These are phyloP conservation scores for Otolemur garnettii DNA, from an alignment of 2,113 vertebrate genomes.

Conservation along the genomic window DNA sequence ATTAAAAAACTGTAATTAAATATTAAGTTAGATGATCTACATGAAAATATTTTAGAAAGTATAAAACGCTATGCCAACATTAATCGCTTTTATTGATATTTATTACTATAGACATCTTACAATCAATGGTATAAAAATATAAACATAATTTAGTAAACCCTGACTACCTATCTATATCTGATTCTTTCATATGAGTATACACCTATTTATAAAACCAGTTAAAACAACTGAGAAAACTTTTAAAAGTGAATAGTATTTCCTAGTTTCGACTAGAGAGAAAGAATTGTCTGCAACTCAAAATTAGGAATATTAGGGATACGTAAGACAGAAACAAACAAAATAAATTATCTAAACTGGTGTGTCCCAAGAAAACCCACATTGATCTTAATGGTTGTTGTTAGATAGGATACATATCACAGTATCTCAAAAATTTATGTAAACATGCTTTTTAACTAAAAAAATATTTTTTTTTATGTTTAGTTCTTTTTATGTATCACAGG, in stretches of 20 bases:
- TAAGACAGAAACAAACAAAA: not conserved
- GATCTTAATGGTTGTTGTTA: not conserved
- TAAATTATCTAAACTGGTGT: not conserved
- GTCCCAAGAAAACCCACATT: not conserved
- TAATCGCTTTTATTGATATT: slow-evolving; percentile 8
- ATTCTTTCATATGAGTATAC: slow-evolving; percentile 1
- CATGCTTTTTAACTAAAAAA: not conserved
- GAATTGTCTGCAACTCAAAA: slow-evolving; percentile 10
- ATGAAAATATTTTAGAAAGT: slow-evolving; percentile 2
- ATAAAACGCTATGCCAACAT: not conserved
- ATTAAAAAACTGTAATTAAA: not conserved
- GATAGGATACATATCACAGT: not conserved
- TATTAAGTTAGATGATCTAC: not conserved
- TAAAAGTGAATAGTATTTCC: not conserved
- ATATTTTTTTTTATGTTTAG: not conserved
- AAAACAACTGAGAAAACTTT: not conserved
- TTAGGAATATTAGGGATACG: not conserved
- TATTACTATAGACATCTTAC: not conserved
- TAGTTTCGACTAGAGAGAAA: not conserved
- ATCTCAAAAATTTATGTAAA: not conserved
- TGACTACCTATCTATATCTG: not conserved
- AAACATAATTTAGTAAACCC: not conserved
- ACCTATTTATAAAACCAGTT: slow-evolving; percentile 17
- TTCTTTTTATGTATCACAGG: not conserved
- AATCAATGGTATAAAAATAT: not conserved